Conservation (phyloP, 2,888 invertebrate species). For the Hymenopus coronatus region DNA sequence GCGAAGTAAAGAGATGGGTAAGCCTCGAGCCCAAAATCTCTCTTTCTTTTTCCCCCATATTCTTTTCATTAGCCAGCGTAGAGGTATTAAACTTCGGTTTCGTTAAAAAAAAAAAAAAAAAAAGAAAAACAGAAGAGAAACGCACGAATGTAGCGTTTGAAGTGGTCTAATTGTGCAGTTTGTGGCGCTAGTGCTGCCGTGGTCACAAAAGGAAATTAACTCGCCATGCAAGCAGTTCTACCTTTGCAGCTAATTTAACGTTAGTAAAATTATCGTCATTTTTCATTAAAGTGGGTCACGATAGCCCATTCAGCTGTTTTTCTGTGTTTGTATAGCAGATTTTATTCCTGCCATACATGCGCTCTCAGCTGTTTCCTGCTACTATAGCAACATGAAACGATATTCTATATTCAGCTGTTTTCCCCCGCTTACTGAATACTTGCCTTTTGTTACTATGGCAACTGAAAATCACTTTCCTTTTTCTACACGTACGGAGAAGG, state of each 20-base stretch:
- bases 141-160: background rate
- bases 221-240: background rate
- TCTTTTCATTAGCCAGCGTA: background rate
- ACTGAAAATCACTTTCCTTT: too few species aligned
- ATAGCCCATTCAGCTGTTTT: too few species aligned
- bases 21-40: background rate
- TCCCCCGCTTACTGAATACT: too few species aligned
- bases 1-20: background rate
- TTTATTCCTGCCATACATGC: too few species aligned
- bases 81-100: background rate
- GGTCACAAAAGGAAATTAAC: background rate
- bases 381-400: too few species aligned
- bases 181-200: background rate
- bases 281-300: background rate
- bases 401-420: too few species aligned
- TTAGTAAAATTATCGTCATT: background rate
- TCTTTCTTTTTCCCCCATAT: background rate
- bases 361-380: too few species aligned
- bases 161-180: background rate
- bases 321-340: too few species aligned
- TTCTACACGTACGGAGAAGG: too few species aligned
- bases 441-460: too few species aligned
- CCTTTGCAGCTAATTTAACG: background rate
- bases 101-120: background rate
- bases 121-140: background rate